phyloP scores from a whole-genome alignment of 2,113 vertebrate genomes.

The Gasterosteus nipponicus region DNA sequence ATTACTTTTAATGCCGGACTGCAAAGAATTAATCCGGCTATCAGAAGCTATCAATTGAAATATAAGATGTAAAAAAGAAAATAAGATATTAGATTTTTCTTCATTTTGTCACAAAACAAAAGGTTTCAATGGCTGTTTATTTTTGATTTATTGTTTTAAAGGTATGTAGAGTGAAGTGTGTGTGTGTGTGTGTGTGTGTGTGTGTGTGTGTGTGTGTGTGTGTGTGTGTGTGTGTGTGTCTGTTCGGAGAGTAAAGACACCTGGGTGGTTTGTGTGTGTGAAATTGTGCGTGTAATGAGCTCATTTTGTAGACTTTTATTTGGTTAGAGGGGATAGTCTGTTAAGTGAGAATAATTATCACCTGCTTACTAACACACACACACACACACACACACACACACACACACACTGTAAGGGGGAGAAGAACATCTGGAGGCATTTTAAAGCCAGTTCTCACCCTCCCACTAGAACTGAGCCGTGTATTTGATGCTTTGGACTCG shows the following conservation, averaged over 20 bases:
- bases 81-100: too few relatives aligned
- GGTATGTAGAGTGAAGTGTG: not conserved
- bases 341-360: constrained; percentile 46
- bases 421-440: too few relatives aligned
- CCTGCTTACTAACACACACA: constrained; percentile 2
- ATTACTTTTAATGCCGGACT: not conserved
- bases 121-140: not conserved
- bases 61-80: too few relatives aligned
- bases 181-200: not conserved
- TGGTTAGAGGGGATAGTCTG: constrained; percentile 4
- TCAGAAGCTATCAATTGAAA: too few relatives aligned
- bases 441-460: too few relatives aligned
- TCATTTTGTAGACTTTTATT: constrained; percentile 27
- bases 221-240: constrained; percentile 3
- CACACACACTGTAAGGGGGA: not conserved
- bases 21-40: not conserved
- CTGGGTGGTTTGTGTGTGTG: constrained; percentile 35
- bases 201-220: not conserved
- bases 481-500: too few relatives aligned
- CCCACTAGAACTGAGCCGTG: too few relatives aligned
- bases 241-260: constrained; percentile 10
- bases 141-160: not conserved
- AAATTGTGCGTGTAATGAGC: constrained; percentile 61
- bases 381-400: constrained; percentile 7
- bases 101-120: not conserved